Percentiles rank a stretch among this genome's conserved stretches.
phyloP scores from a whole-genome alignment of 2,113 vertebrate genomes.

The Psephotus haematonotus region DNA sequence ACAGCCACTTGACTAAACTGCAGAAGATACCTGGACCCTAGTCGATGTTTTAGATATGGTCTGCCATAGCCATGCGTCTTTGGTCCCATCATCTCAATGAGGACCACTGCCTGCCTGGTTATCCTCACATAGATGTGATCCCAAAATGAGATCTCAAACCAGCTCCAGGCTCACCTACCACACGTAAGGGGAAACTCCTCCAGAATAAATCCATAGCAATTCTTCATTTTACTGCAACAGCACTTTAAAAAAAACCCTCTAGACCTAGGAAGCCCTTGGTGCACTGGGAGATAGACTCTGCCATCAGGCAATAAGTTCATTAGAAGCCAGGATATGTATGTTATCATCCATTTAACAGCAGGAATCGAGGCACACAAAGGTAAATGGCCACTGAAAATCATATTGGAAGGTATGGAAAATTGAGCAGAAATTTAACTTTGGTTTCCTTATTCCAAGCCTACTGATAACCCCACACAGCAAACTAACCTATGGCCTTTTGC shows the following conservation, averaged over 20 bases:
- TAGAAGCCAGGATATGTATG: neutral
- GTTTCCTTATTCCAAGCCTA: neutral
- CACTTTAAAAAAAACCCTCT: neutral
- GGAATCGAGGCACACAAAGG: neutral
- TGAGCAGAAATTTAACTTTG: rapidly evolving
- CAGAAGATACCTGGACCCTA: neutral
- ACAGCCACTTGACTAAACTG: neutral
- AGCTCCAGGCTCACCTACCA: neutral
- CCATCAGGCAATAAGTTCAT: neutral
- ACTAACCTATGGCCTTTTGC: neutral
- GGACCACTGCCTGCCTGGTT: neutral
- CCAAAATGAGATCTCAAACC: neutral
- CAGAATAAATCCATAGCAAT: neutral
- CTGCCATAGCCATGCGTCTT: neutral
- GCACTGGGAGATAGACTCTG: neutral
- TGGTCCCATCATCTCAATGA: neutral
- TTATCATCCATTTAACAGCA: neutral
- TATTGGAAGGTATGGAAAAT: neutral
- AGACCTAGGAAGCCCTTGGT: neutral
- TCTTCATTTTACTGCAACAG: neutral
- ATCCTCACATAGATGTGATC: neutral
- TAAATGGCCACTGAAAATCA: neutral
- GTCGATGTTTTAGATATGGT: rapidly evolving
- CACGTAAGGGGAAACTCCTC: neutral
- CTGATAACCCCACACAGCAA: neutral